Conservation (phyloP, 2,888 invertebrate genomes). For the Andrena chrysosceles region DNA sequence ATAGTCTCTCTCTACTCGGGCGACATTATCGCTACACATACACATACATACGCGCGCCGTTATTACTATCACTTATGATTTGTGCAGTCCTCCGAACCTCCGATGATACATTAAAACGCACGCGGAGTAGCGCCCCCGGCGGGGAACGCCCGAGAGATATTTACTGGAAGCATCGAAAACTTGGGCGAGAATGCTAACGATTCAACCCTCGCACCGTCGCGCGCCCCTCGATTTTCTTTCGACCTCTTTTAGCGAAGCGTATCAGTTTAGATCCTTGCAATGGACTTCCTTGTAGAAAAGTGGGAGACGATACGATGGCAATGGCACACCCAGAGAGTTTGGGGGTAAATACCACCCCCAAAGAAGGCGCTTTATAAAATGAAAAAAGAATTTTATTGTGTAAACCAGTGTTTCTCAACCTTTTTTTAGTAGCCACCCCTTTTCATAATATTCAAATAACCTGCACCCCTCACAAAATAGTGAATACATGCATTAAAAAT, state of each 20-base stretch:
- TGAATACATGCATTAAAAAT: too few species aligned
- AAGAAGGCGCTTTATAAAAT: too few species aligned
- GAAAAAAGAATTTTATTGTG: too few species aligned
- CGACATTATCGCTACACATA: constrained; percentile 44
- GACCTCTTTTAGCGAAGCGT: neutral
- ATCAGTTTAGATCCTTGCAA: neutral
- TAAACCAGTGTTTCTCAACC: too few species aligned
- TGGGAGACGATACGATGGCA: neutral
- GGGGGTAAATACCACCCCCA: too few species aligned
- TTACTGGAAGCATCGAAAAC: constrained; percentile 54
- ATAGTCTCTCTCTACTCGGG: constrained; percentile 30
- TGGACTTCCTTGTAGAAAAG: neutral
- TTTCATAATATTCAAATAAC: too few species aligned
- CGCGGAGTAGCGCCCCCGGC: constrained; percentile 4
- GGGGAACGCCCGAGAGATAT: constrained; percentile 13
- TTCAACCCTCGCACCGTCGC: constrained; percentile 7
- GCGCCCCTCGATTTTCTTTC: neutral
- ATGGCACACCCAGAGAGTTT: too few species aligned
- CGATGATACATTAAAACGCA: constrained; percentile 38
- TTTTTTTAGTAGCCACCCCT: too few species aligned
- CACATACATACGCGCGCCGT: constrained; percentile 31
- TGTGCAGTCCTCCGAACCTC: constrained; percentile 59
- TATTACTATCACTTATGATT: constrained; percentile 63
- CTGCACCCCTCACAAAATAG: too few species aligned
- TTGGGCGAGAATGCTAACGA: constrained; percentile 24